Conservation (phyloP, 2,888 invertebrate genomes). For the Lepeophtheirus nordmannii region DNA sequence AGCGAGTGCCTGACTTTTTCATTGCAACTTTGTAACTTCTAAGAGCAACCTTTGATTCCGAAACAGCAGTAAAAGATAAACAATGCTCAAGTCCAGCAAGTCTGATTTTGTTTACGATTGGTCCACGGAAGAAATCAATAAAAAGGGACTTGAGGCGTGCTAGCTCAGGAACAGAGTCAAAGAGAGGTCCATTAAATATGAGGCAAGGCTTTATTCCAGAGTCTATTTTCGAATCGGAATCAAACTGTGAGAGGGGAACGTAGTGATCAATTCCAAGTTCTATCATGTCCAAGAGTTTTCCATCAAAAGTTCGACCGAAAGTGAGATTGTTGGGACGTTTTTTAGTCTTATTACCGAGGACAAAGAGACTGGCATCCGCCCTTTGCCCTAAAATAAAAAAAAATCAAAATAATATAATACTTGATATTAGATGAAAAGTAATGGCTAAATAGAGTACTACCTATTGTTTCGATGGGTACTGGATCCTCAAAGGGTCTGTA, state of each 20-base stretch:
- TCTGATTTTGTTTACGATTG: slow-evolving; percentile 59
- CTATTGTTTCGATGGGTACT: slow-evolving; percentile 36
- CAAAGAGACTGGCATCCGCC: slow-evolving; percentile 73
- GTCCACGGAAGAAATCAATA: slow-evolving; percentile 75
- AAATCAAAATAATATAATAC: background rate
- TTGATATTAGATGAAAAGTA: background rate
- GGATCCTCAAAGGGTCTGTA: slow-evolving; percentile 78
- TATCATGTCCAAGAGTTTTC: slow-evolving; percentile 81
- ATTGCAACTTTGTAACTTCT: slow-evolving; percentile 60
- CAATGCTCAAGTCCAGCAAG: slow-evolving; percentile 87
- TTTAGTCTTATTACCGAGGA: slow-evolving; percentile 79
- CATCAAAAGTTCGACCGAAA: slow-evolving; percentile 70
- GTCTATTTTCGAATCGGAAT: slow-evolving; percentile 51
- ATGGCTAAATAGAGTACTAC: background rate
- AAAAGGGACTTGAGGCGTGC: slow-evolving; percentile 71
- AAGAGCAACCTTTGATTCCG: slow-evolving; percentile 54
- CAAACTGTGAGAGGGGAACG: slow-evolving; percentile 60
- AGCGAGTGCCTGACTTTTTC: slow-evolving; percentile 76
- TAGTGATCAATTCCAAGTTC: slow-evolving; percentile 79
- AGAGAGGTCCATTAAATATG: slow-evolving; percentile 9
- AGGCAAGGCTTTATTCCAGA: slow-evolving; percentile 69
- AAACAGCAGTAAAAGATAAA: slow-evolving; percentile 68
- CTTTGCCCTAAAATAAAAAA: slow-evolving; percentile 40
- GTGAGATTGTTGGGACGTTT: slow-evolving; percentile 85
- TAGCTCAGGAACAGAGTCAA: slow-evolving; percentile 43